Conservation (phyloP, 2,888 invertebrate genomes). For the Cylindroiulus punctatus region DNA sequence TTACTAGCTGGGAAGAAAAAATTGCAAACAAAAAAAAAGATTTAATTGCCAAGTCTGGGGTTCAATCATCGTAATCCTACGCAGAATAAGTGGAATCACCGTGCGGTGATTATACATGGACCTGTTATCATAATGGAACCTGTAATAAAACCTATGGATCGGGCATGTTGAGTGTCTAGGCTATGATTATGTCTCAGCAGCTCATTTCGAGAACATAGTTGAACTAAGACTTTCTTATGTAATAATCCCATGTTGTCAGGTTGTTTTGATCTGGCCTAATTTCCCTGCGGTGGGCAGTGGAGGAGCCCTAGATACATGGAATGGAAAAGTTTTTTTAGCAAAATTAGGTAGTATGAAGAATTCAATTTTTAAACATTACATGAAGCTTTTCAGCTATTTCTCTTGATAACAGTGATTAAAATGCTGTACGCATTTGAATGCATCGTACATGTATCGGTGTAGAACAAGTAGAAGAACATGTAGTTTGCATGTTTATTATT, state of each 20-base stretch:
- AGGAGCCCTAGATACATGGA: not conserved
- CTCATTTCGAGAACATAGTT: not conserved
- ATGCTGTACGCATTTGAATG: no score
- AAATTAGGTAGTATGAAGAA: not conserved
- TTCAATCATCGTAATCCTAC: constrained; percentile 26
- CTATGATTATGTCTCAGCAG: constrained; percentile 22
- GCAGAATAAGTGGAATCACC: constrained; percentile 27
- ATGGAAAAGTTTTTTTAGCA: not conserved
- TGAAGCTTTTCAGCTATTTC: no score
- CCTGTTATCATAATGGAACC: constrained; percentile 31
- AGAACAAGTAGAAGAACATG: no score
- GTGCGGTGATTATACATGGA: constrained; percentile 33
- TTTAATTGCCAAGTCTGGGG: constrained; percentile 33
- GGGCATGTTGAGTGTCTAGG: not conserved
- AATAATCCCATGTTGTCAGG: constrained; percentile 30
- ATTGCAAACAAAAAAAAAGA: not conserved
- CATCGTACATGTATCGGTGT: no score
- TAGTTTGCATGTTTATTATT: no score
- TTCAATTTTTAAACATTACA: no score
- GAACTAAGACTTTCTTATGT: constrained; percentile 9
- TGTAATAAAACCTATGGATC: constrained; percentile 33
- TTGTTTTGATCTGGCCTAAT: constrained; percentile 26
- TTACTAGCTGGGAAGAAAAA: not conserved
- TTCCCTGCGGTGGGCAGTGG: not conserved
- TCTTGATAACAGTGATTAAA: no score